Conservation (phyloP, 2,113 vertebrate genomes). For the Zapornia atra region DNA sequence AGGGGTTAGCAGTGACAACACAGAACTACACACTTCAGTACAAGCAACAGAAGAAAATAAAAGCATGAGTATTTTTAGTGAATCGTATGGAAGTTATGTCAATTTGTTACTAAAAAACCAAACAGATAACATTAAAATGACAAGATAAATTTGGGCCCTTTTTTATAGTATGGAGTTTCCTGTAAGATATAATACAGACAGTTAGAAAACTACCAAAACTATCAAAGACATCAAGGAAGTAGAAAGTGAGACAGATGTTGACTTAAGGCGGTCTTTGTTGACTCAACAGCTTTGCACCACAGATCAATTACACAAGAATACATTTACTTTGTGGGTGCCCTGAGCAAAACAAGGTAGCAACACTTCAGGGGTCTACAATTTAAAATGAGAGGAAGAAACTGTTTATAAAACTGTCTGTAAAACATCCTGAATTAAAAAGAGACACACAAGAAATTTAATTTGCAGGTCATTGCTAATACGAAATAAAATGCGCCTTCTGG, state of each 20-base stretch:
- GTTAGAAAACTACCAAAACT: neutral
- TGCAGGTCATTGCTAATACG: neutral
- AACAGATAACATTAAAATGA: neutral
- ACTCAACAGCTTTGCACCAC: neutral
- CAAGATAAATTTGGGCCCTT: neutral
- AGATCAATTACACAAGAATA: neutral
- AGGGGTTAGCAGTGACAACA: neutral
- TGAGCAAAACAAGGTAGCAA: neutral
- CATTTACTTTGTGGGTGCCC: neutral
- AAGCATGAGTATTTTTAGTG: neutral
- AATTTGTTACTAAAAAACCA: neutral
- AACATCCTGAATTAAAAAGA: neutral
- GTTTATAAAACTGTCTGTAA: neutral
- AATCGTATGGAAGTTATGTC: neutral
- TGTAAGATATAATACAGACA: neutral
- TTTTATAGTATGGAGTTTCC: neutral
- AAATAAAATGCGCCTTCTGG: conserved; percentile 32
- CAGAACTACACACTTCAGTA: neutral
- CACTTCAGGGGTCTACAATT: neutral
- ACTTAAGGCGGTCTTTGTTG: neutral
- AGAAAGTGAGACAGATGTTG: neutral
- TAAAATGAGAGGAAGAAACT: neutral
- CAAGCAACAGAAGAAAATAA: neutral
- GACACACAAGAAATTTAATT: neutral
- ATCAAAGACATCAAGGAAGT: neutral